phyloP scores from a whole-genome alignment of 2,888 invertebrate genomes.

The Encarsia formosa region DNA sequence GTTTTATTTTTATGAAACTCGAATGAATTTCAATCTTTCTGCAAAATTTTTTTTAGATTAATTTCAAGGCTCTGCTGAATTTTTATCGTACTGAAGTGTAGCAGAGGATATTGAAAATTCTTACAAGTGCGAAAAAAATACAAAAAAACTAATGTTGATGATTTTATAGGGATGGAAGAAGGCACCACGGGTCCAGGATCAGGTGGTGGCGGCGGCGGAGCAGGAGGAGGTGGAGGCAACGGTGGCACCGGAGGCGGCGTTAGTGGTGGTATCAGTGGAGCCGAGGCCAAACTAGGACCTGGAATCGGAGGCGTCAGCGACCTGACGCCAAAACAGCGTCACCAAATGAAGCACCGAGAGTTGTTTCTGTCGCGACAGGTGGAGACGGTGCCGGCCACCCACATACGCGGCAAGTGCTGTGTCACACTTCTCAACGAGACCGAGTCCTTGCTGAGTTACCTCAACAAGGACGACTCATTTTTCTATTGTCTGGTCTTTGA shows the following conservation, averaged over 20 bases:
- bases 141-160: not conserved
- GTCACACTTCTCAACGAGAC: constrained; percentile 99
- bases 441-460: constrained; percentile 92
- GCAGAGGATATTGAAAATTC: too few relatives aligned
- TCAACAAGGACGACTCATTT: constrained; percentile 98
- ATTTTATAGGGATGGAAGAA: constrained; percentile 40
- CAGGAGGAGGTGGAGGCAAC: not conserved
- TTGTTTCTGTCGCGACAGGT: constrained; percentile 96
- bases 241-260: constrained; percentile 49
- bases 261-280: constrained; percentile 1
- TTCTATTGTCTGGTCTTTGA: constrained; percentile 99
- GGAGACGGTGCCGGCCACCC: constrained; percentile 96
- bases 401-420: constrained; percentile 98
- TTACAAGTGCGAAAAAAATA: too few relatives aligned
- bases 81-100: too few relatives aligned
- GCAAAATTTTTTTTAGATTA: too few relatives aligned
- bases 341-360: constrained; percentile 96
- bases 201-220: constrained; percentile 31
- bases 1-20: too few relatives aligned
- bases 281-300: constrained; percentile 6
- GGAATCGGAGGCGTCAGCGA: constrained; percentile 58
- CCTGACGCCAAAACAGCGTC: constrained; percentile 77
- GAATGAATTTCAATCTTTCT: too few relatives aligned
- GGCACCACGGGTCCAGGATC: constrained; percentile 34
- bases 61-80: too few relatives aligned